phyloP scores from a whole-genome alignment of 2,113 vertebrate species.

The Oreochromis spilurus region DNA sequence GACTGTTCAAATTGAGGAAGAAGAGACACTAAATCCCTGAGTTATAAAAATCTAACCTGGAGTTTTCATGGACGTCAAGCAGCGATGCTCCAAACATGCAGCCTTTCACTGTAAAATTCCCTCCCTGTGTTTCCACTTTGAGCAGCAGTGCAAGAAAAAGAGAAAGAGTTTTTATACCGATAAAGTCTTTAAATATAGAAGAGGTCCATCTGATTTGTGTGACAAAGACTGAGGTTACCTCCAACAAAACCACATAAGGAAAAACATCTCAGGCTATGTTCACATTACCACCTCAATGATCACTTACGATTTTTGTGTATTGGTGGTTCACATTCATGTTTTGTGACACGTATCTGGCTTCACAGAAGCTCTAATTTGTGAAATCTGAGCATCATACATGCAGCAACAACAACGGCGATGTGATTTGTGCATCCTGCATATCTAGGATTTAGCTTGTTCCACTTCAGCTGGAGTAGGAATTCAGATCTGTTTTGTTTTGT shows the following conservation, averaged over 20 bases:
- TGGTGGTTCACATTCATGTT: too few species aligned
- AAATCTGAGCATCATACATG: too few species aligned
- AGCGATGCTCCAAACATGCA: not conserved
- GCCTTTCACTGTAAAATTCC: not conserved
- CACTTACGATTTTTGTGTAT: too few species aligned
- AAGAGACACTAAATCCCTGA: not conserved
- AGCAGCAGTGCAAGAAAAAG: not conserved
- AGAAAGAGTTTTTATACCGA: not conserved
- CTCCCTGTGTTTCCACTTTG: not conserved
- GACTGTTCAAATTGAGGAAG: not conserved
- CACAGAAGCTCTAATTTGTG: too few species aligned
- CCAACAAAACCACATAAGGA: not conserved
- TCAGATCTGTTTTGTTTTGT: too few species aligned
- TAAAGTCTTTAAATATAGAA: not conserved
- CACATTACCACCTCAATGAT: too few species aligned
- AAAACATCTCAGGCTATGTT: too few species aligned
- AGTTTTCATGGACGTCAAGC: not conserved
- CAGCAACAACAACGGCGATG: too few species aligned
- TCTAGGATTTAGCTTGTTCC: too few species aligned
- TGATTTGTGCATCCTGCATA: too few species aligned
- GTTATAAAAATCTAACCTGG: not conserved
- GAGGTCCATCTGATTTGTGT: not conserved
- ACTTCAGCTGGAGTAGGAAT: too few species aligned
- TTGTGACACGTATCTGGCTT: too few species aligned
- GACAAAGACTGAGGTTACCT: not conserved